Conservation (phyloP, 2,888 invertebrate species). For the Sinhomidia bicolor region DNA sequence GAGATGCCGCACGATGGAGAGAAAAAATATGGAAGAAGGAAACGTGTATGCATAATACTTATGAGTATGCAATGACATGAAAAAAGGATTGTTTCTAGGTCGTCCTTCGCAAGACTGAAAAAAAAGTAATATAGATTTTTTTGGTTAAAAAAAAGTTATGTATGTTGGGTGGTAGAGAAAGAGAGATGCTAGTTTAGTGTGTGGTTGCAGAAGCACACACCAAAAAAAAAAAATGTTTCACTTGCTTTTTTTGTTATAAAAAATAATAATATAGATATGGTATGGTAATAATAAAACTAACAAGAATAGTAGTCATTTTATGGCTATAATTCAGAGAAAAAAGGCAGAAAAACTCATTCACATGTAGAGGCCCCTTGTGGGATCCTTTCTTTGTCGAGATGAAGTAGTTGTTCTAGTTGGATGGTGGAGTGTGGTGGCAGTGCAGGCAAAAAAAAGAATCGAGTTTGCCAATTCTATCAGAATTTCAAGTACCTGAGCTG, state of each 20-base stretch:
- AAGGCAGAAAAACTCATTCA: constrained; percentile 55
- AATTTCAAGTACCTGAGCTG: constrained; percentile 51
- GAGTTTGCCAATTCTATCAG: constrained; percentile 61
- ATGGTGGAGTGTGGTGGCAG: constrained; percentile 15
- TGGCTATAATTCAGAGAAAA: constrained; percentile 58
- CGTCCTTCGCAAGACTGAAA: constrained; percentile 48
- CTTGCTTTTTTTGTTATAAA: background rate
- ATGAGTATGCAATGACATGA: constrained; percentile 53
- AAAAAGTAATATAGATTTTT: background rate
- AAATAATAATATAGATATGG: constrained; percentile 45
- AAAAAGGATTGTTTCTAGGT: constrained; percentile 49
- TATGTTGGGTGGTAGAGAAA: too few relatives aligned
- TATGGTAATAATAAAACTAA: constrained; percentile 43
- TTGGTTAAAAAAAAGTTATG: constrained; percentile 6
- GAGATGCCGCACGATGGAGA: constrained; percentile 3
- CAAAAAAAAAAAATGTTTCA: constrained; percentile 16
- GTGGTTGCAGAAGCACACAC: background rate
- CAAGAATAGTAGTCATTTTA: constrained; percentile 56
- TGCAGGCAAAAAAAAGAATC: constrained; percentile 27
- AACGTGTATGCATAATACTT: constrained; percentile 25
- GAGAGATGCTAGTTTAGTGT: too few relatives aligned
- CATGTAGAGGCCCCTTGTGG: constrained; percentile 61
- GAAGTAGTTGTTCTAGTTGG: constrained; percentile 39
- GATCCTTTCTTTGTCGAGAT: constrained; percentile 42
- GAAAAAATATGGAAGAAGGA: background rate